A percentile compares a stretch with the other conserved stretches of the same genome.
These are phyloP conservation scores for Agonopterix heracliana DNA, from an alignment of 2,888 invertebrate genomes.

Conservation along the genomic window DNA sequence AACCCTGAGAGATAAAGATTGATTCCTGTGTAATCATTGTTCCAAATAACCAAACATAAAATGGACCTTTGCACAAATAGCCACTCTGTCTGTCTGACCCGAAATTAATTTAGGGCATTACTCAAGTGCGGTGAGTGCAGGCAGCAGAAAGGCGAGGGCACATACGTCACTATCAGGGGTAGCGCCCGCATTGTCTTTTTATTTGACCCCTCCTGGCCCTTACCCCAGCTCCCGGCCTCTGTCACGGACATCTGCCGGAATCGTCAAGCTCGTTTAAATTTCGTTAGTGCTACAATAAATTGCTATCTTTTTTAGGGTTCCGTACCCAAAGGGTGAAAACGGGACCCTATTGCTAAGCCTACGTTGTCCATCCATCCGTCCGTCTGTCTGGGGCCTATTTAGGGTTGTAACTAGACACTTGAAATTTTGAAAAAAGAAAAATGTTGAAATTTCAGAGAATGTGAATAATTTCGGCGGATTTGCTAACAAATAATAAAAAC, in stretches of 20 bases:
- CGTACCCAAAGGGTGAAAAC: no score
- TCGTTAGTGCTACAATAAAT: not conserved
- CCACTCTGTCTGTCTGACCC: constrained; percentile 24
- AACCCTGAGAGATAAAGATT: no score
- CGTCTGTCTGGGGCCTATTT: no score
- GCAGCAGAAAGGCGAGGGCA: constrained; percentile 20
- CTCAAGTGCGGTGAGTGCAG: constrained; percentile 27
- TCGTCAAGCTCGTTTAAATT: constrained; percentile 2
- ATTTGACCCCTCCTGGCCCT: constrained; percentile 15
- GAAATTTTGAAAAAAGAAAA: no score
- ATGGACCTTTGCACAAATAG: constrained; percentile 4
- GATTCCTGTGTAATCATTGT: not conserved
- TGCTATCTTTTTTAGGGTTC: no score
- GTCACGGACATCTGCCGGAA: not conserved
- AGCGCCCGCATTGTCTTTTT: constrained; percentile 29
- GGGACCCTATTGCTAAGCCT: no score
- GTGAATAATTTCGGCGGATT: no score
- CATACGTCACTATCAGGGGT: constrained; percentile 37
- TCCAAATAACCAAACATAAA: not conserved
- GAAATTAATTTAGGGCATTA: constrained; percentile 37
- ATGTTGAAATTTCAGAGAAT: no score
- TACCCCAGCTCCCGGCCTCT: not conserved
- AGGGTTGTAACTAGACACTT: no score
- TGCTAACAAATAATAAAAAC: no score
- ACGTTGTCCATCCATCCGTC: no score